Evolutionary conservation across 2,888 invertebrate species (phyloP).

Genomic region (Elmis aenea): DNA sequence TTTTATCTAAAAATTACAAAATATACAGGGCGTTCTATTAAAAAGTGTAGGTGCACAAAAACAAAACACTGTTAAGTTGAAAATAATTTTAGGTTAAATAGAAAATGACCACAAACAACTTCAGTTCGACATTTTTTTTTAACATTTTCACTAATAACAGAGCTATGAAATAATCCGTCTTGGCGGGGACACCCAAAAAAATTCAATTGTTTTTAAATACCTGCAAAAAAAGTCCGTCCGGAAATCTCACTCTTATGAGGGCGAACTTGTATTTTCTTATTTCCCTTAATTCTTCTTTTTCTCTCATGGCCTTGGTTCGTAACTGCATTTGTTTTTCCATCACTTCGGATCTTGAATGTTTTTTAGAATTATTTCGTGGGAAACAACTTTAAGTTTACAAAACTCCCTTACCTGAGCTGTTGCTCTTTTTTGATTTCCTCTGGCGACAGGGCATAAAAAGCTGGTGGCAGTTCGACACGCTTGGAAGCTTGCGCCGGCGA

Average conservation of each 20-base stretch:
- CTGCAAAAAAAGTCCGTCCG: conserved; percentile 78
- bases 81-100: too few species aligned
- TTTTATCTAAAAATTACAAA: too few species aligned
- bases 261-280: conserved; percentile 80
- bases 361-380: too few species aligned
- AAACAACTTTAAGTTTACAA: conserved; percentile 3
- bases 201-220: conserved; percentile 51
- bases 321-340: conserved; percentile 78
- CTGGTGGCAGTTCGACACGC: conserved; percentile 68
- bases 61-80: too few species aligned
- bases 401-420: conserved; percentile 62
- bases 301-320: conserved; percentile 91
- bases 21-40: too few species aligned
- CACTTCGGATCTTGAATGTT: conserved; percentile 69
- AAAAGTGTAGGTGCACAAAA: too few species aligned
- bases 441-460: conserved; percentile 75
- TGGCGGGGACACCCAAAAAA: too few species aligned
- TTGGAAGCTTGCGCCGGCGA: conserved; percentile 68
- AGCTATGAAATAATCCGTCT: too few species aligned
- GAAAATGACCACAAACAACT: too few species aligned
- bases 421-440: conserved; percentile 85
- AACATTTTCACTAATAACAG: too few species aligned
- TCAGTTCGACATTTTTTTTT: too few species aligned
- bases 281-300: conserved; percentile 78
- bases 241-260: conserved; percentile 81